Percentiles rank a stretch among this genome's conserved stretches.
phyloP scores from a whole-genome alignment of 2,888 invertebrate genomes.

The Agapostemon virescens region DNA sequence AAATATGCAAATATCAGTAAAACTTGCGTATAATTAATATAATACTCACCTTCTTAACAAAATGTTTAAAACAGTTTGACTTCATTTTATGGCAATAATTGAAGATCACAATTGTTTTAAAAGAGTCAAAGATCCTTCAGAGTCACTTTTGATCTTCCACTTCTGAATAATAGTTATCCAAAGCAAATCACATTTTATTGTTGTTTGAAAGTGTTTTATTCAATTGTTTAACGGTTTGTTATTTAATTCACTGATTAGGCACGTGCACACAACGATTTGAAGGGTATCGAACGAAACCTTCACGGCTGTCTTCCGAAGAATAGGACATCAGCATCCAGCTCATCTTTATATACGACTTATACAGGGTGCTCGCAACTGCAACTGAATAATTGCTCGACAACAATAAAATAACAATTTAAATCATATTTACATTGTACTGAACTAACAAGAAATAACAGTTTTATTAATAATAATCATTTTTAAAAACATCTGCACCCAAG shows the following conservation, averaged over 20 bases:
- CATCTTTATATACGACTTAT: constrained; percentile 52
- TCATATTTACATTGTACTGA: not conserved
- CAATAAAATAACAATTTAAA: not conserved
- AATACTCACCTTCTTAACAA: constrained; percentile 20
- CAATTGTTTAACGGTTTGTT: not conserved
- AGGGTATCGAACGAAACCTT: constrained; percentile 26
- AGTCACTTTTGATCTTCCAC: not conserved
- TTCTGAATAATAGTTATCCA: not conserved
- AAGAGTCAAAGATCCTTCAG: not conserved
- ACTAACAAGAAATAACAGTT: not conserved
- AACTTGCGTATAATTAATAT: not conserved
- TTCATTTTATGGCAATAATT: constrained; percentile 24
- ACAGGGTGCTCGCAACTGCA: constrained; percentile 32
- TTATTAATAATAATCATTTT: not conserved
- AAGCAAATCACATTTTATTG: constrained; percentile 30
- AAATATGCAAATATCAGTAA: not conserved
- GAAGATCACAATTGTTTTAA: not conserved
- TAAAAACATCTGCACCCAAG: not conserved
- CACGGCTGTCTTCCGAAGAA: constrained; percentile 36
- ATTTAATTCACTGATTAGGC: not conserved
- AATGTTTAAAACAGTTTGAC: constrained; percentile 10
- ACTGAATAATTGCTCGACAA: not conserved
- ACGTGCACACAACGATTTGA: not conserved
- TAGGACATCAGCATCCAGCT: constrained; percentile 47
- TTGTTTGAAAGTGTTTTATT: not conserved